Evolutionary conservation across 2,797 vertebrate species (phyloP).

Genomic region (Lutra lutra): DNA sequence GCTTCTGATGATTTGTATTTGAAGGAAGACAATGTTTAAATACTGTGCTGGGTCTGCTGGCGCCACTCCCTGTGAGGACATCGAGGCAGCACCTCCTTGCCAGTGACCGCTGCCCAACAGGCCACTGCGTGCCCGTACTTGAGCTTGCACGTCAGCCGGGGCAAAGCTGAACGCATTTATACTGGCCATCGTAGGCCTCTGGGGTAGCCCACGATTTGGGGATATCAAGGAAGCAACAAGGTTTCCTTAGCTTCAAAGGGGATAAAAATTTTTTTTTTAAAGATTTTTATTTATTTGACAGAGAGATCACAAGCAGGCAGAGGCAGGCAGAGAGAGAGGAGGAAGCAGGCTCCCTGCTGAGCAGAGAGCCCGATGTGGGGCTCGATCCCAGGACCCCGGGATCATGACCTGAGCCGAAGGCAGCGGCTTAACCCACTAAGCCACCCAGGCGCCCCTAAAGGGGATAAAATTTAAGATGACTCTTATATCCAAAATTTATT

Average conservation of each 20-base stretch:
- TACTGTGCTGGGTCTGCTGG: neutral
- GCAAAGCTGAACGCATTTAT: neutral
- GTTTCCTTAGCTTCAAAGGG: neutral
- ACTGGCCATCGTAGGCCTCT: neutral
- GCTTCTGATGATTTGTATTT: neutral
- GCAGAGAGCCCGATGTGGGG: too few species aligned
- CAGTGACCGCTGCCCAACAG: neutral
- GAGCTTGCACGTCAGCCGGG: neutral
- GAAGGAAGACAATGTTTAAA: neutral
- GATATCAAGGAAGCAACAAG: neutral
- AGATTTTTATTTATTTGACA: too few species aligned
- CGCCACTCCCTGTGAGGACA: neutral
- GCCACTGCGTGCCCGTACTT: rapidly evolving
- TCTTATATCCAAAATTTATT: neutral
- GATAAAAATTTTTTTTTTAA: too few species aligned
- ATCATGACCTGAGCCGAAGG: too few species aligned
- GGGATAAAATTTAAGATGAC: neutral
- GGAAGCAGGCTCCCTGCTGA: too few species aligned
- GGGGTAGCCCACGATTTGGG: neutral
- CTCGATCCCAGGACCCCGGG: too few species aligned
- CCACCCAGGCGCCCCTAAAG: too few species aligned
- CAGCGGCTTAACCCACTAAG: too few species aligned
- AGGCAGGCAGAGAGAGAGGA: too few species aligned
- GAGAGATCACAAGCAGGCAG: too few species aligned
- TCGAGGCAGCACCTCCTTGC: neutral